Evolutionary conservation across 2,113 vertebrate species (phyloP), one percentile per base, ranked within the genome.

Genomic region (Notiomystis cincta): DNA sequence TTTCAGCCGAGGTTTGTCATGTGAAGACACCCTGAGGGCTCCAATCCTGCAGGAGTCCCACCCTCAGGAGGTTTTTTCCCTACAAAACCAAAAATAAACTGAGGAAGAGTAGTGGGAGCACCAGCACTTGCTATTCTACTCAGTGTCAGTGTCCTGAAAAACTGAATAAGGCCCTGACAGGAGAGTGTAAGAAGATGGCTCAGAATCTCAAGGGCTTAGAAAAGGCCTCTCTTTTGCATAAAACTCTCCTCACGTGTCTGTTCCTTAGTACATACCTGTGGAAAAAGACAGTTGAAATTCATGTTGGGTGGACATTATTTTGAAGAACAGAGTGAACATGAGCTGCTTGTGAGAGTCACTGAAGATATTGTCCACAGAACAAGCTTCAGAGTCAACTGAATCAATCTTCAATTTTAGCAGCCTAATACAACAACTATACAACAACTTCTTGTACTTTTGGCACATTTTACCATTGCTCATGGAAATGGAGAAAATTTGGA

Each of bases 1-100:
- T 92, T 84, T 96, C 90, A 94, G 91, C 21, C 21, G 70, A 94
- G 96, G 86, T 65, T 58, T 37, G 75, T 97, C 94, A 97, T 42
- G 50, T 91, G 93, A 93, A 85, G 79, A 67, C 37, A 70, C 47
- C 12, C 24, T 16, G 38, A 90, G 80, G 69, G 56, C 38, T 96
- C 25, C 42, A 18, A 37, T 33, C 33, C 62, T 44, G 28, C 24
- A 50, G 40, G 44, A 8, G 72, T 83, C 51, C 91, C 75, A 73
- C 70, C 60, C 64, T 65, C 27, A 38, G 18, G 45, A 61, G 21
- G 23, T 45, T 71, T 53, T 82, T 71, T 50, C 37, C 37, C 61
- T n/a, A 48, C 58, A 58, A 69, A 91, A 47, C 17, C 23, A 79
- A 90, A 91, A 87, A 38, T 7, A 86, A 79, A 47, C 17, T 1